Evolutionary conservation across 2,797 vertebrate genomes (phyloP), one percentile per base, ranked within the genome.

Genomic region (Psittacula derbiana): DNA sequence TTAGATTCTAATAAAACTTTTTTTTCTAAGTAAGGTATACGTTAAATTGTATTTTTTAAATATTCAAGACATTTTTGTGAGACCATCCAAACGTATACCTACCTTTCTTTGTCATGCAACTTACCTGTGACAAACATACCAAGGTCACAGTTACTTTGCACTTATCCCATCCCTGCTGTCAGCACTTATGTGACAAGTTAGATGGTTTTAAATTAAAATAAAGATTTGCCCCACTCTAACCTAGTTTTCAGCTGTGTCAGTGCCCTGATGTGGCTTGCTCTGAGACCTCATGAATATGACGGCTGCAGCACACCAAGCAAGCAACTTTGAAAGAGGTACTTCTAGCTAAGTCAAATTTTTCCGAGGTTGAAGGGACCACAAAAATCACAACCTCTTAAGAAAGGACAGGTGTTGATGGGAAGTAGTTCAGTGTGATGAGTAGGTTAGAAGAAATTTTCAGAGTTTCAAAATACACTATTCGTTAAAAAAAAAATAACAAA

Each of bases 231-330:
- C 12, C 36, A 53, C 10, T 53, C 80, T 19, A 47, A 38, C 62
- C 30, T 71, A 60, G 20, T 46, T 84, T 76, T 78, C 0, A 27
- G 8, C 31, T 62, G 46, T 1, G 33, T 80, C 23, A 69, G n/a
- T 57, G 31, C 31, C 53, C 28, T 69, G n/a, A 62, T 53, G 31
- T 66, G 27, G 7, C n/a, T 80, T 62, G 61, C 73, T 43, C 30
- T 46, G 8, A 70, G 47, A 72, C 20, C 40, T 55, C 33, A 50
- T 31, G n/a, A 80, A 70, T 13, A 30, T 16, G 6, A 83, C 50
- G 3, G 11, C 11, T 46, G 12, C 2, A 0, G 0, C 23, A 90
- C 2, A 8, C 27, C 46, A 17, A 90, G 18, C 30, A 33, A 76
- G 31, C 16, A 38, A 38, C 36, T 38, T 38, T 38, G 36, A 38